These are phyloP conservation scores for Callopanchax toddi DNA, from an alignment of 2,113 vertebrate species.

Conservation along the genomic window DNA sequence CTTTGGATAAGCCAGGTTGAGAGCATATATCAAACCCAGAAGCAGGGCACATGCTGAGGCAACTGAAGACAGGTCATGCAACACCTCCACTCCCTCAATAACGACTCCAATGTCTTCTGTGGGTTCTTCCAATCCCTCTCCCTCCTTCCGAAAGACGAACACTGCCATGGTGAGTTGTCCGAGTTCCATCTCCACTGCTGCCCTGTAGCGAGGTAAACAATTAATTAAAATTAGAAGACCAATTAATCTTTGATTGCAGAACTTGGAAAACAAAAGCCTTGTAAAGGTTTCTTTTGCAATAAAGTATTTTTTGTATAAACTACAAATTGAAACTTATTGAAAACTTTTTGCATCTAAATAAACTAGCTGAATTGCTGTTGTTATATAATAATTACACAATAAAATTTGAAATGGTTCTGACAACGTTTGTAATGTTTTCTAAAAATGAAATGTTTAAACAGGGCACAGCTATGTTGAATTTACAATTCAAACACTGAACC, in stretches of 20 bases:
- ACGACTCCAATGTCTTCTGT: conserved; percentile 26
- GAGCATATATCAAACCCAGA: conserved; percentile 20
- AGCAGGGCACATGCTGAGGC: conserved; percentile 26
- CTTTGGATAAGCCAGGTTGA: conserved; percentile 26
- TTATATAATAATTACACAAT: no score
- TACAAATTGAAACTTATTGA: neutral
- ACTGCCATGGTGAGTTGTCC: conserved; percentile 9
- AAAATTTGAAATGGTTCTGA: no score
- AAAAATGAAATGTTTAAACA: no score
- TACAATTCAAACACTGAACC: neutral
- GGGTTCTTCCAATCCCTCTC: conserved; percentile 8
- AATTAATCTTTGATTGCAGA: neutral
- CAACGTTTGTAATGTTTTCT: no score
- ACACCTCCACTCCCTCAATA: conserved; percentile 17
- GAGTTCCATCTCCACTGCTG: conserved; percentile 1
- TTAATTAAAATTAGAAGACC: neutral
- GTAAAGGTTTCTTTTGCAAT: neutral
- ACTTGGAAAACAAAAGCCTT: neutral
- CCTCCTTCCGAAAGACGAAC: conserved; percentile 8
- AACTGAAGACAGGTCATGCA: conserved; percentile 17
- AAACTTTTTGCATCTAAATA: no score
- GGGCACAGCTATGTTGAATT: neutral
- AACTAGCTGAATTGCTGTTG: no score
- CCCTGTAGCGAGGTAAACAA: neutral
- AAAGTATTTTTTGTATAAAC: neutral